Evolutionary conservation across 1,140 invertebrate species (phyloP).

Genomic region (Diploscapter pachys): DNA sequence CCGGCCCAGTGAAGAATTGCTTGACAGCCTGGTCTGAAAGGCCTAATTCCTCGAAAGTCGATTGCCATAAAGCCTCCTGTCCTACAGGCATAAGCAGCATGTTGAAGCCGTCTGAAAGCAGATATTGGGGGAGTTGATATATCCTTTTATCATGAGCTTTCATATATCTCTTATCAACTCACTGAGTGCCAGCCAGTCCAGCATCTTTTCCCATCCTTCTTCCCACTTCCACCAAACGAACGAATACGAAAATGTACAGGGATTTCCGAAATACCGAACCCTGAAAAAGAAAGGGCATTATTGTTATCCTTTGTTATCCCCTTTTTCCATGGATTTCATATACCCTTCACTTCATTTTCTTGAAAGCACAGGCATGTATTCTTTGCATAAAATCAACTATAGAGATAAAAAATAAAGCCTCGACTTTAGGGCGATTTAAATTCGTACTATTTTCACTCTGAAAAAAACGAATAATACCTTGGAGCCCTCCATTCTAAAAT

Average conservation of each 20-base stretch:
- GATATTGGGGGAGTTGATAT: neutral
- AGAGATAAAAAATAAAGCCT: no score
- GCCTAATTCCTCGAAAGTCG: slow-evolving; percentile 19
- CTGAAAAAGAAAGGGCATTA: slow-evolving; percentile 8
- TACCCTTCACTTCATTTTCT: no score
- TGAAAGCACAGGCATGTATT: no score
- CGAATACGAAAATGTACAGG: slow-evolving; percentile 32
- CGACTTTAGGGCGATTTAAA: no score
- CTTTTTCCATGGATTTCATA: no score
- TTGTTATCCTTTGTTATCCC: no score
- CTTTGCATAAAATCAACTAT: no score
- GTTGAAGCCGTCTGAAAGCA: slow-evolving; percentile 32
- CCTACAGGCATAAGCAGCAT: slow-evolving; percentile 24
- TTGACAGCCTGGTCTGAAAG: slow-evolving; percentile 19
- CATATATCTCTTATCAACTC: slow-evolving; percentile 3
- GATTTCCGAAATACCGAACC: slow-evolving; percentile 34
- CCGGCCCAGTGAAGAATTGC: slow-evolving; percentile 26
- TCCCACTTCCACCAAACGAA: slow-evolving; percentile 35
- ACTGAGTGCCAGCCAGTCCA: slow-evolving; percentile 36
- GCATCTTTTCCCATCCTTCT: slow-evolving; percentile 23
- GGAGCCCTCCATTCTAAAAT: slow-evolving; percentile 1
- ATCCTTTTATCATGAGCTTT: neutral
- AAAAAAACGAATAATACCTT: slow-evolving; percentile 2
- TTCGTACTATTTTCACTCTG: neutral
- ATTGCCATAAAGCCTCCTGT: slow-evolving; percentile 29